A percentile compares a stretch with the other conserved stretches of the same genome.
phyloP scores from a whole-genome alignment of 2,888 invertebrate species.

The Agrilus biguttatus region DNA sequence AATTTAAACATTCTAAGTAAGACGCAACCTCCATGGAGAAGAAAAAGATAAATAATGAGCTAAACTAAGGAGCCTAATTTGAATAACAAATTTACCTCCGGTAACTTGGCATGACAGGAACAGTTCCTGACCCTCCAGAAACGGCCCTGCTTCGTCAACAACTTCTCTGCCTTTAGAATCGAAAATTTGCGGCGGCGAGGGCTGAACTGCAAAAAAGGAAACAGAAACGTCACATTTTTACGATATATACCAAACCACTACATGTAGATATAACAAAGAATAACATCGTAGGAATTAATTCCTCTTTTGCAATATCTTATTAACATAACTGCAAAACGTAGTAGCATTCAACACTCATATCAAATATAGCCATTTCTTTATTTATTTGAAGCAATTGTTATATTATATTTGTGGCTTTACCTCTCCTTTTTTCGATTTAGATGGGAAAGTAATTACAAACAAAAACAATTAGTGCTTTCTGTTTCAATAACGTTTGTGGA shows the following conservation, averaged over 20 bases:
- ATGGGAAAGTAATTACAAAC: too few relatives aligned
- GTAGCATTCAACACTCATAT: too few relatives aligned
- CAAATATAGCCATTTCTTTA: too few relatives aligned
- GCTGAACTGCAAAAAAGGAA: conserved; percentile 49
- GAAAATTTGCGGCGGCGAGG: conserved; percentile 66
- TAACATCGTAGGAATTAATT: conserved; percentile 1
- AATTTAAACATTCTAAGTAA: not conserved
- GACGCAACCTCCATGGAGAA: too few relatives aligned
- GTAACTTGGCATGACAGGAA: conserved; percentile 73
- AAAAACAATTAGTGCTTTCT: too few relatives aligned
- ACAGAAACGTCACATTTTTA: conserved; percentile 16
- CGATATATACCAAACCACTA: conserved; percentile 10
- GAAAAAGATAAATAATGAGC: not conserved
- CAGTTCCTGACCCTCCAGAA: conserved; percentile 72
- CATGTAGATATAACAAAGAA: conserved; percentile 2
- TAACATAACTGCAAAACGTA: too few relatives aligned
- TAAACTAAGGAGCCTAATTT: not conserved
- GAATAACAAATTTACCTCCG: conserved; percentile 50
- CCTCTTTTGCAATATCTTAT: too few relatives aligned
- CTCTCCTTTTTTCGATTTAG: too few relatives aligned
- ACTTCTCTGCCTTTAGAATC: conserved; percentile 73
- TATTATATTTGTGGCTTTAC: too few relatives aligned
- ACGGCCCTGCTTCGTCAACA: conserved; percentile 65
- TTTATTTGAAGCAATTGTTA: too few relatives aligned
- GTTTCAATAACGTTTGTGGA: too few relatives aligned